Conservation (phyloP, 2,113 vertebrate species). For the Xyrauchen texanus region DNA sequence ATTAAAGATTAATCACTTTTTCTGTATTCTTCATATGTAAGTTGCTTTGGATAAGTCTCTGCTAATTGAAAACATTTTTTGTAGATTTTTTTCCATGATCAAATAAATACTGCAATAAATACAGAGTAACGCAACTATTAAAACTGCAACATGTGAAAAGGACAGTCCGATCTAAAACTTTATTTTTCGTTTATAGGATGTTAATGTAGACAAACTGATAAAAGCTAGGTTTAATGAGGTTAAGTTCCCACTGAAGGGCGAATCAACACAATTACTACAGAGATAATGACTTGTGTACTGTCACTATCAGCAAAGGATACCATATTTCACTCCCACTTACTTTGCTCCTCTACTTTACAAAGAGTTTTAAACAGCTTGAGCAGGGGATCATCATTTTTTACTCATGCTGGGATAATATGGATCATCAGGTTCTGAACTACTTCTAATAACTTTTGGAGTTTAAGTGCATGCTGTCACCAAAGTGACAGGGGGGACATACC, state of each 20-base stretch:
- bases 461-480: no score
- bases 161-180: conserved; percentile 54
- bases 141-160: conserved; percentile 38
- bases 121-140: background rate
- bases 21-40: no score
- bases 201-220: conserved; percentile 61
- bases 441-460: no score
- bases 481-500: no score
- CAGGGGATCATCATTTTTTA: background rate
- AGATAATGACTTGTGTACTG: conserved; percentile 7
- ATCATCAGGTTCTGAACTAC: no score
- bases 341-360: background rate
- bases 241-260: conserved; percentile 62
- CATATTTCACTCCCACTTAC: conserved; percentile 13
- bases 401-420: no score
- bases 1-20: no score
- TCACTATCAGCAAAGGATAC: conserved; percentile 13
- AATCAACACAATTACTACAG: conserved; percentile 53
- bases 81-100: no score
- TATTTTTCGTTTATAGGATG: conserved; percentile 43
- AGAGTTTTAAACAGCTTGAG: conserved; percentile 2
- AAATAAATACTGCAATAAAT: background rate
- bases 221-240: conserved; percentile 61
- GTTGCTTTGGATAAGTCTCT: no score
- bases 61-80: no score